Conservation (phyloP, 2,888 invertebrate species). For the Xestia ashworthii region DNA sequence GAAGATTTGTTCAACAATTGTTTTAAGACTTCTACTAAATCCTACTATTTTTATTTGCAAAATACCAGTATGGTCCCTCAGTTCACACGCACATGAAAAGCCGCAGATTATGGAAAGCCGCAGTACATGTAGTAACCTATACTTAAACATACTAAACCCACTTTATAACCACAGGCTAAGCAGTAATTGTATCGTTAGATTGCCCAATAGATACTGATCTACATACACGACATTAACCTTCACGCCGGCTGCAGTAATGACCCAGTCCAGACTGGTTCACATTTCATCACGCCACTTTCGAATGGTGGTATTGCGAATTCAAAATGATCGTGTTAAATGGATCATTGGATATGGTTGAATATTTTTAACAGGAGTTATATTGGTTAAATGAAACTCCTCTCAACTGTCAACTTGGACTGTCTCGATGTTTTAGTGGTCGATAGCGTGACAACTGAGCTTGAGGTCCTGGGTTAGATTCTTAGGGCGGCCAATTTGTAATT, state of each 20-base stretch:
- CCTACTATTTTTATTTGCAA: too few species aligned
- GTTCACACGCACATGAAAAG: too few species aligned
- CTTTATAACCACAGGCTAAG: slow-evolving; percentile 12
- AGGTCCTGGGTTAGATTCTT: too few species aligned
- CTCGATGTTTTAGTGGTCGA: too few species aligned
- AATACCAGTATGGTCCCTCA: too few species aligned
- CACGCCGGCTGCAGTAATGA: slow-evolving; percentile 63
- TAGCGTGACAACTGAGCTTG: too few species aligned
- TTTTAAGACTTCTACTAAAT: too few species aligned
- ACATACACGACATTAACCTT: slow-evolving; percentile 67
- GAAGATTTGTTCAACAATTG: too few species aligned
- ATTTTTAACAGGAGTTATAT: not conserved
- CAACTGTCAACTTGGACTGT: too few species aligned
- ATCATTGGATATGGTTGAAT: not conserved
- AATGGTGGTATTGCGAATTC: slow-evolving; percentile 52
- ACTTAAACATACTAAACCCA: not conserved
- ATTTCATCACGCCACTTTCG: slow-evolving; percentile 64
- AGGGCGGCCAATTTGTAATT: too few species aligned
- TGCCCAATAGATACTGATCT: slow-evolving; percentile 70
- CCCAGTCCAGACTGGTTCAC: slow-evolving; percentile 64
- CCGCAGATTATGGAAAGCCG: not conserved
- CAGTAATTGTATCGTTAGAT: slow-evolving; percentile 54
- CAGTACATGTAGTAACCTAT: not conserved
- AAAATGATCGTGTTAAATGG: not conserved
- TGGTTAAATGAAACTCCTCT: too few species aligned